These are phyloP conservation scores for Tiphia femorata DNA, from an alignment of 2,888 invertebrate genomes.

Conservation along the genomic window DNA sequence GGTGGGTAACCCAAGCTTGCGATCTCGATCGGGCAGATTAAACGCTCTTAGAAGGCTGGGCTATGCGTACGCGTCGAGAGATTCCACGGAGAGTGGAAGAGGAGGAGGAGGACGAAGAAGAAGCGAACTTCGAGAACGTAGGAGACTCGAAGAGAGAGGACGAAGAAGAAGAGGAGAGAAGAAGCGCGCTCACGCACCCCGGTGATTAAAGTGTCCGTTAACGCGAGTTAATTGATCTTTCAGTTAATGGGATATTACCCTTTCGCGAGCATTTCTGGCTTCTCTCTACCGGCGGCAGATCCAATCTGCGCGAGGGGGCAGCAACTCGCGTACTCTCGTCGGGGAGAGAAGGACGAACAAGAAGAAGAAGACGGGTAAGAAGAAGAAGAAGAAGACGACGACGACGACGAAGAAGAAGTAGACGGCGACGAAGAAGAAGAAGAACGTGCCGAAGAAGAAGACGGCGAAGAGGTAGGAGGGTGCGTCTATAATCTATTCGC, in stretches of 20 bases:
- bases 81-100: neutral
- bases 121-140: slow-evolving; percentile 3
- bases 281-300: slow-evolving; percentile 29
- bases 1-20: slow-evolving; percentile 4
- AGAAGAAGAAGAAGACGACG: no score
- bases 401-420: no score
- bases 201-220: slow-evolving; percentile 48
- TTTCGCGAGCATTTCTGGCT: slow-evolving; percentile 26
- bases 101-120: slow-evolving; percentile 9
- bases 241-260: slow-evolving; percentile 34
- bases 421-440: no score
- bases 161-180: neutral
- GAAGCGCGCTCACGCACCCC: slow-evolving; percentile 10
- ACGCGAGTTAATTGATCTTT: slow-evolving; percentile 53
- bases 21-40: slow-evolving; percentile 24
- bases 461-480: no score
- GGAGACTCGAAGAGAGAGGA: slow-evolving; percentile 9
- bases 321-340: slow-evolving; percentile 26
- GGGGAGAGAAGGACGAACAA: no score
- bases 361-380: no score
- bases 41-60: slow-evolving; percentile 5
- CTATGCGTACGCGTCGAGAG: neutral
- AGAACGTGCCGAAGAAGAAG: no score
- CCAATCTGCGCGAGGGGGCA: slow-evolving; percentile 13
- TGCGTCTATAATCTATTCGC: slow-evolving; percentile 29